These are phyloP conservation scores for Sinotaia quadrata DNA, from an alignment of 2,888 invertebrate genomes.

Conservation along the genomic window DNA sequence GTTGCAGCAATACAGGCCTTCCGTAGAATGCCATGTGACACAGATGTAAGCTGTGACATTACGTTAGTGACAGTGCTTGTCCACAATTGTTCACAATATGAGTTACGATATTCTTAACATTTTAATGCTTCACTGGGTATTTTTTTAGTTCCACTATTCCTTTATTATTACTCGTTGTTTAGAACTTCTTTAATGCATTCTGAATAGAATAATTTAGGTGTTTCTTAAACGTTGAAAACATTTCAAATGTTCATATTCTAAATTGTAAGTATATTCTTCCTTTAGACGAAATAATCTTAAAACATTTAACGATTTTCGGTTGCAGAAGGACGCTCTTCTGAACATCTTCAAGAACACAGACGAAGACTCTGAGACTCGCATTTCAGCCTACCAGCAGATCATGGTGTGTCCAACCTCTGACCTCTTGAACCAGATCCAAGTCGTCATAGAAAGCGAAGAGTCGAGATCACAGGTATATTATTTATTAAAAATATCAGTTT, in stretches of 20 bases:
- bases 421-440: conserved; percentile 77
- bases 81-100: not conserved
- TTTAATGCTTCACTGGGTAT: no score
- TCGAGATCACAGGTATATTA: conserved; percentile 22
- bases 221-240: no score
- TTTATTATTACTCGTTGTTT: not conserved
- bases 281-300: no score
- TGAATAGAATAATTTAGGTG: no score
- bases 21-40: conserved; percentile 80
- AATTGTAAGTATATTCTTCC: no score
- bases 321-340: conserved; percentile 91
- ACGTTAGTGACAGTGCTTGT: not conserved
- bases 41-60: conserved; percentile 58
- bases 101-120: no score
- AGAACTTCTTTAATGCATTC: not conserved
- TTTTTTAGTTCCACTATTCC: no score
- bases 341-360: conserved; percentile 90
- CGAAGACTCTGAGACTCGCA: conserved; percentile 63
- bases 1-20: conserved; percentile 87
- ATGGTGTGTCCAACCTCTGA: conserved; percentile 78
- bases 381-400: conserved; percentile 26
- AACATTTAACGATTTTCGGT: no score
- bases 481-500: no score
- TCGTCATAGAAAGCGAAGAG: conserved; percentile 16
- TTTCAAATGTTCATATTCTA: no score